These are phyloP conservation scores for Caenorhabditis briggsae DNA, from an alignment of 1,140 invertebrate genomes.

Conservation along the genomic window DNA sequence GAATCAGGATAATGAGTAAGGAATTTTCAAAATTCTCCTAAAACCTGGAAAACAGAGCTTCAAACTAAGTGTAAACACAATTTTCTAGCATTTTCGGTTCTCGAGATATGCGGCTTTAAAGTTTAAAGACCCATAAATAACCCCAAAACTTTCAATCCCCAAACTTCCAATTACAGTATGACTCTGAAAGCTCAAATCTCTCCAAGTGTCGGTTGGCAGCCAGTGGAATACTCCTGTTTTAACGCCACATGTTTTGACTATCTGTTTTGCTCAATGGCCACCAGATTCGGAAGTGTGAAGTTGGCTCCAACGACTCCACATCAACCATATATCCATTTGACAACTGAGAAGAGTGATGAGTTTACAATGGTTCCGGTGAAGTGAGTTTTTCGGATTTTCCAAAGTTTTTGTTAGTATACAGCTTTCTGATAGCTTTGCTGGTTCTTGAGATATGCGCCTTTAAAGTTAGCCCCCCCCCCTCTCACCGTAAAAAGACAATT, in stretches of 20 bases:
- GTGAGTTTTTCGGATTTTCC: neutral
- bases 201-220: neutral
- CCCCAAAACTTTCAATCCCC: too few relatives aligned
- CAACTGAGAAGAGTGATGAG: conserved; percentile 11
- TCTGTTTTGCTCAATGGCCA: conserved; percentile 51
- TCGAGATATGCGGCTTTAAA: too few relatives aligned
- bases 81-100: too few relatives aligned
- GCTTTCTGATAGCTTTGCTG: too few relatives aligned
- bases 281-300: conserved; percentile 25
- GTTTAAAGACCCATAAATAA: too few relatives aligned
- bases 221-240: conserved; percentile 36
- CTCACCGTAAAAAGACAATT: too few relatives aligned
- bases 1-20: conserved; percentile 50
- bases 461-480: too few relatives aligned
- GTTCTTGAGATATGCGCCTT: too few relatives aligned
- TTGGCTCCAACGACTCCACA: neutral
- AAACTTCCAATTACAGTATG: neutral
- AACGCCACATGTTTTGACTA: conserved; percentile 22
- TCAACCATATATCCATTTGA: neutral
- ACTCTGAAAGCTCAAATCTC: neutral
- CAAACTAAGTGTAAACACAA: too few relatives aligned
- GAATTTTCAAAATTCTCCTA: too few relatives aligned
- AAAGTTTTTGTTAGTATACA: too few relatives aligned
- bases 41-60: too few relatives aligned
- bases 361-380: conserved; percentile 1